Evolutionary conservation across 2,113 vertebrate species (phyloP).

Genomic region (Formicarius rufipectus): DNA sequence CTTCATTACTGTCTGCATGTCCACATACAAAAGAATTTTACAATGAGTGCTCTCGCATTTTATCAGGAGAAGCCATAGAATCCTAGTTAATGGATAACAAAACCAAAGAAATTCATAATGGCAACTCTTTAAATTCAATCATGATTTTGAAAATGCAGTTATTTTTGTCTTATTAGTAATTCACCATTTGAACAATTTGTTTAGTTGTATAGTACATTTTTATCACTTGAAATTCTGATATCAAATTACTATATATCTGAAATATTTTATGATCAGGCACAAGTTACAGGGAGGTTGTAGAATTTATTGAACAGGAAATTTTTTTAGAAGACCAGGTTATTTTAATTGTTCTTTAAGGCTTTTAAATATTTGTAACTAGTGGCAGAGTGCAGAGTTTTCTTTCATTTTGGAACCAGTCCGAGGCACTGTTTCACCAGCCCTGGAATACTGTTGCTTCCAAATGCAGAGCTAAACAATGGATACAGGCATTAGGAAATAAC

Average conservation of each 20-base stretch:
- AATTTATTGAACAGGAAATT: background rate
- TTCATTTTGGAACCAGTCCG: background rate
- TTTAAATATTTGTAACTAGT: background rate
- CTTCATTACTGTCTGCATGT: background rate
- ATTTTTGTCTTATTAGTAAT: background rate
- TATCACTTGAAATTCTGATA: background rate
- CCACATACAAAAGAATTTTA: background rate
- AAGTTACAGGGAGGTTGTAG: background rate
- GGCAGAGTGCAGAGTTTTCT: background rate
- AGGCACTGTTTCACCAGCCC: background rate
- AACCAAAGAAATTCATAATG: background rate
- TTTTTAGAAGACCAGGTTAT: background rate
- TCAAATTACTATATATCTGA: background rate
- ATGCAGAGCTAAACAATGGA: background rate
- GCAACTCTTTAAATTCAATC: background rate
- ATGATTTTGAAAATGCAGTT: background rate
- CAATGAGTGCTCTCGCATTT: background rate
- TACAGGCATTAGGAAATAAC: background rate
- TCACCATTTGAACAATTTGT: background rate
- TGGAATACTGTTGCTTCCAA: background rate
- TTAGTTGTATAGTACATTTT: background rate
- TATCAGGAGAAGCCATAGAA: background rate
- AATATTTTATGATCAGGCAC: background rate
- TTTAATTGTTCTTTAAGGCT: background rate
- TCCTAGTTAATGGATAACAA: background rate